phyloP scores from a whole-genome alignment of 1,140 invertebrate species.

The Drosophila takahashii region DNA sequence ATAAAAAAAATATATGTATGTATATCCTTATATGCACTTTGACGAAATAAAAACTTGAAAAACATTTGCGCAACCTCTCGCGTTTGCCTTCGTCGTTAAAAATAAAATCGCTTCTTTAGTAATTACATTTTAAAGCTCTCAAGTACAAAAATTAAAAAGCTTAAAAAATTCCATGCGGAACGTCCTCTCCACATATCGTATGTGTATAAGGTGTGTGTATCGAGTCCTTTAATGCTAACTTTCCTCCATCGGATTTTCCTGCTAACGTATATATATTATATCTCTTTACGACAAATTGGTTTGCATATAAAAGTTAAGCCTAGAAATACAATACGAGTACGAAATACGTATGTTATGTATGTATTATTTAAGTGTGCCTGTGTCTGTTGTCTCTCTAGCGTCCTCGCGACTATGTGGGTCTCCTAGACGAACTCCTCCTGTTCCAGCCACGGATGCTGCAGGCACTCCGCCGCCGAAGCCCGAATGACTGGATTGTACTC shows the following conservation, averaged over 20 bases:
- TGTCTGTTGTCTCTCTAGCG: slow-evolving; percentile 12
- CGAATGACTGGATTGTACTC: slow-evolving; percentile 96
- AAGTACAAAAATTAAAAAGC: slow-evolving; percentile 78
- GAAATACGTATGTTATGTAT: slow-evolving; percentile 39
- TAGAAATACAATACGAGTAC: slow-evolving; percentile 47
- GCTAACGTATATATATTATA: slow-evolving; percentile 27
- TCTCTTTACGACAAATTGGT: slow-evolving; percentile 39
- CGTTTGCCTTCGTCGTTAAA: slow-evolving; percentile 38
- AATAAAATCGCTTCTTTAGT: slow-evolving; percentile 48
- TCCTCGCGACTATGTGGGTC: neutral
- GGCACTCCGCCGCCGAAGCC: slow-evolving; percentile 96
- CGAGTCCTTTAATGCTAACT: slow-evolving; percentile 40
- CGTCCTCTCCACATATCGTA: slow-evolving; percentile 20
- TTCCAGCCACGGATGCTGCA: slow-evolving; percentile 96
- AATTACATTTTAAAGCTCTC: slow-evolving; percentile 72
- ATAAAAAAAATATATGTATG: slow-evolving; percentile 45
- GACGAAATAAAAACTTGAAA: slow-evolving; percentile 49
- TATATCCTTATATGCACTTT: slow-evolving; percentile 42
- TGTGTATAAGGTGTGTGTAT: slow-evolving; percentile 18
- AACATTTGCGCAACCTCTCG: slow-evolving; percentile 37
- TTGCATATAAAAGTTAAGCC: slow-evolving; percentile 63
- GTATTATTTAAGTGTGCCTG: slow-evolving; percentile 15
- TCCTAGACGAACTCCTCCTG: slow-evolving; percentile 86
- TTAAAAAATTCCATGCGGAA: slow-evolving; percentile 64
- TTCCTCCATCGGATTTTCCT: neutral